A percentile compares a stretch with the other conserved stretches of the same genome.
phyloP scores from a whole-genome alignment of 1,140 invertebrate genomes.

The Drosophila pseudoobscura region DNA sequence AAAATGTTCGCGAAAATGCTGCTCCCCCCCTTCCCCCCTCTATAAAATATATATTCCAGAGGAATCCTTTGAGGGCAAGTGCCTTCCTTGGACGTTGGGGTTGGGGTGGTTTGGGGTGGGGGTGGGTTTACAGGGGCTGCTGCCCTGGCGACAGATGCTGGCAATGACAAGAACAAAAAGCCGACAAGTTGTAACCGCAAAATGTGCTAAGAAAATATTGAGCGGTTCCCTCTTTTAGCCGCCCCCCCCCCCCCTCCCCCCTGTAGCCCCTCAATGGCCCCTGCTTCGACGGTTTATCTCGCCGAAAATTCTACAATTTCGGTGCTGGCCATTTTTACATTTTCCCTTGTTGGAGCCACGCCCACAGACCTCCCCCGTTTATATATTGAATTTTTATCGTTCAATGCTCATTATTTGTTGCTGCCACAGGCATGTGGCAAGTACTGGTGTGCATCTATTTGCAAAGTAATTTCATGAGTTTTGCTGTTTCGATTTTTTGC shows the following conservation, averaged over 20 bases:
- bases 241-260: not conserved
- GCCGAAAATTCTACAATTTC: conserved; percentile 11
- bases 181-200: too few relatives aligned
- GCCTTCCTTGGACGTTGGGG: too few relatives aligned
- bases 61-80: too few relatives aligned
- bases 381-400: conserved; percentile 52
- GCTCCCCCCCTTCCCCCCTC: too few relatives aligned
- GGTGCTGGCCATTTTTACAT: conserved; percentile 42
- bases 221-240: not conserved
- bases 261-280: conserved; percentile 4
- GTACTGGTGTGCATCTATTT: conserved; percentile 58
- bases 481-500: conserved; percentile 59
- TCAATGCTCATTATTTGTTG: conserved; percentile 67
- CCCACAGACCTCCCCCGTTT: conserved; percentile 6
- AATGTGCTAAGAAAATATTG: too few relatives aligned
- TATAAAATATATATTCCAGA: too few relatives aligned
- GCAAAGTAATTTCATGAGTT: conserved; percentile 69
- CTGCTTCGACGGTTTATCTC: conserved; percentile 25
- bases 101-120: too few relatives aligned
- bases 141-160: too few relatives aligned
- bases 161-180: too few relatives aligned
- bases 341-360: conserved; percentile 41
- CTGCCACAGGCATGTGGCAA: conserved; percentile 2
- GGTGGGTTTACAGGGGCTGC: too few relatives aligned
- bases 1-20: conserved; percentile 17